Conservation (phyloP, 2,888 invertebrate genomes). For the Ormia ochracea region DNA sequence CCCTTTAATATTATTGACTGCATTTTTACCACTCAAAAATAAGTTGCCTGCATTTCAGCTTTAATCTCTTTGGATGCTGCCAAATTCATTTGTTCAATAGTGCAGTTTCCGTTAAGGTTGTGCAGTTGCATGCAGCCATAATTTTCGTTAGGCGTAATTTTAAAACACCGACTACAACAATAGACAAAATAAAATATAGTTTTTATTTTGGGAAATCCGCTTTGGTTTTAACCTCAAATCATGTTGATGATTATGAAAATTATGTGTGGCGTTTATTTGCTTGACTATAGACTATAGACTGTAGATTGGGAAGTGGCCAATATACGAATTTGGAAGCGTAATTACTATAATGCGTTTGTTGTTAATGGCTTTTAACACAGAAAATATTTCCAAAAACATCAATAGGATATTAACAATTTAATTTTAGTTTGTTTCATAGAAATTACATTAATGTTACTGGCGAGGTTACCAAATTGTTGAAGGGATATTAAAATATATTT, state of each 20-base stretch:
- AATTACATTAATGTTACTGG: too few relatives aligned
- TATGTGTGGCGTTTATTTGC: background rate
- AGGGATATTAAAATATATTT: too few relatives aligned
- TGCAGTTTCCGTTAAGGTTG: background rate
- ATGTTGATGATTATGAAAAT: conserved; percentile 70
- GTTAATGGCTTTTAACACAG: conserved; percentile 51
- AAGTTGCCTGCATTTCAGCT: conserved; percentile 33
- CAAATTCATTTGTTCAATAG: conserved; percentile 42
- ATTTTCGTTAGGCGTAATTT: conserved; percentile 27
- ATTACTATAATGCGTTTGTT: conserved; percentile 70
- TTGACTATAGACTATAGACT: too few relatives aligned
- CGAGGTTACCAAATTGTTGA: too few relatives aligned
- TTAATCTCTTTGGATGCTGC: conserved; percentile 36
- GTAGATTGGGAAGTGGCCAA: background rate
- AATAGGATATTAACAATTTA: too few relatives aligned
- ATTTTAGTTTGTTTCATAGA: background rate
- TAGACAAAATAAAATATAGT: background rate
- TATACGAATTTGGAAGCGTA: background rate
- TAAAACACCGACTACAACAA: background rate
- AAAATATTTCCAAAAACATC: background rate
- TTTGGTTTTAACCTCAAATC: conserved; percentile 73
- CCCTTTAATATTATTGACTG: background rate
- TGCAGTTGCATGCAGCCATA: conserved; percentile 13
- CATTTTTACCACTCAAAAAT: background rate
- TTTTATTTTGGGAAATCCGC: conserved; percentile 66